Percentiles rank a stretch among this genome's conserved stretches.
Conservation (phyloP, 2,797 vertebrate species). For the Poeciliopsis paucimaculata region DNA sequence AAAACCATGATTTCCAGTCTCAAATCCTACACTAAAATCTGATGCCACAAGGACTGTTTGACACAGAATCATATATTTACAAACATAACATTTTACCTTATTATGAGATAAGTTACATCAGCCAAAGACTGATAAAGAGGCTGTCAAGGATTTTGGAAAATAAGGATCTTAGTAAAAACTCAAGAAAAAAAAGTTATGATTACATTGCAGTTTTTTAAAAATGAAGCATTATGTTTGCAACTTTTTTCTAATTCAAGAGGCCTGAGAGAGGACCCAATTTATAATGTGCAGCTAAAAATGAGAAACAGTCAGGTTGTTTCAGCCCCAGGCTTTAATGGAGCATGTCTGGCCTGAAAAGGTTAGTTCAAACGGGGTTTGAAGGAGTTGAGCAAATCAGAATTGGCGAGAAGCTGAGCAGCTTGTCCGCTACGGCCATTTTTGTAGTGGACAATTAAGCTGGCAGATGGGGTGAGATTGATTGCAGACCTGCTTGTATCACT, state of each 20-base stretch:
- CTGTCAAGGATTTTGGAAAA: background rate
- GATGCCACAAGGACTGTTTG: slow-evolving; percentile 3
- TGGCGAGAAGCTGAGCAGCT: background rate
- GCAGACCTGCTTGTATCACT: background rate
- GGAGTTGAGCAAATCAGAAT: background rate
- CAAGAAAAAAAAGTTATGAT: background rate
- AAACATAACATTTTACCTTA: background rate
- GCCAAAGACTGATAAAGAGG: background rate
- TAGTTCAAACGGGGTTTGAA: background rate
- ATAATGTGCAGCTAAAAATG: background rate
- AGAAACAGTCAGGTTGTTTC: background rate
- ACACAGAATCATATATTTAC: background rate
- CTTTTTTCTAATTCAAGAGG: background rate
- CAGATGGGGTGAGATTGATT: background rate
- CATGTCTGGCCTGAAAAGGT: background rate
- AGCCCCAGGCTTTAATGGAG: background rate
- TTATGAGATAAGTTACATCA: background rate
- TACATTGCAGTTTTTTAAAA: background rate
- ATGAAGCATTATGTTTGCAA: background rate
- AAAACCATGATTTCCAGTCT: background rate
- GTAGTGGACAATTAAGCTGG: background rate
- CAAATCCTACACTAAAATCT: background rate
- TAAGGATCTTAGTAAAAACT: background rate
- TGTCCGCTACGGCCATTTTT: background rate
- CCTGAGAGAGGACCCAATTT: background rate